Evolutionary conservation across 2,113 vertebrate species (phyloP), one percentile per base, ranked within the genome.

Genomic region (Gobiocypris rarus): DNA sequence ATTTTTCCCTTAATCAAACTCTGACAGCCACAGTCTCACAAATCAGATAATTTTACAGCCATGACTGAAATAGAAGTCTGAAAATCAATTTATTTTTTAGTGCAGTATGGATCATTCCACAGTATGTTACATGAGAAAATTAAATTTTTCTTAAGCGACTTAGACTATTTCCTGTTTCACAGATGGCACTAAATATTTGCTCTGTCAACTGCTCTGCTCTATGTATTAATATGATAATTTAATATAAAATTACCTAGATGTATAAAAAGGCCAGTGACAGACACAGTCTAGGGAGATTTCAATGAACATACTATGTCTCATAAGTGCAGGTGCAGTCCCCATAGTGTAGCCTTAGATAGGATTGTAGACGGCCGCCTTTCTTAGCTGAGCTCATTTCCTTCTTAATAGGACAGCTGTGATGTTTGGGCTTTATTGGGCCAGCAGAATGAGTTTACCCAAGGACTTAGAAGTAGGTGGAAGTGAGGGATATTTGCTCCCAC

Each of bases 381-480:
- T 70, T 75, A 75, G 67, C 79, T 83, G 75, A 80, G 84, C 83
- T 88, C 75, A 70, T 86, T 88, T 85, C 75, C 83, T 63, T 76
- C 73, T 86, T 86, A 86, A 80, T 88, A 75, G 87, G 83, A 75
- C 85, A 83, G 75, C 67, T n/a, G 76, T 86, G 76, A 81, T 75
- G 61, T 84, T 56, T 83, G 43, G 45, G 67, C 69, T 86, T 85
- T 86, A 86, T 54, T 88, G 59, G 87, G 85, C 67, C 85, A 85
- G 83, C 65, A n/a, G 54, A 86, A 81, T 80, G 81, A 85, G 87
- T 86, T 86, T 80, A 80, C 26, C 63, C 83, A 83, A 86, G 85
- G 87, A 88, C 87, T 86, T 80, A 52, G 80, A 88, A 86, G 85
- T 86, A 86, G 85, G 85, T 86, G 75, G 75, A 85, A 70, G 80